Base-by-base conservation (phyloP, 2,113 vertebrate genomes). In the Athene noctua region DNA sequence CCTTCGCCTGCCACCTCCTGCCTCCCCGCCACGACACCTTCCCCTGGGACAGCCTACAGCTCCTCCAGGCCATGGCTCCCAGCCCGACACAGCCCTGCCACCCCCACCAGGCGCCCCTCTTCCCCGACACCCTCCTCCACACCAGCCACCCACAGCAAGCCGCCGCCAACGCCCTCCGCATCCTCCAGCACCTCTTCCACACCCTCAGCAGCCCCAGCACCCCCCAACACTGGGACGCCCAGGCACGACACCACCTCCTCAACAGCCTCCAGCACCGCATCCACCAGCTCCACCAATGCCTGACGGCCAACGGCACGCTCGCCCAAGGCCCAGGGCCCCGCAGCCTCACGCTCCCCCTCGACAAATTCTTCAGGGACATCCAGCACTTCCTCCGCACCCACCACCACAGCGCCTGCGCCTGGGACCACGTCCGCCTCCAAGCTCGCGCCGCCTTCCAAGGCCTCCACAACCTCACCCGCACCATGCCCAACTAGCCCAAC, bases 251-350 rank as follows among this genome's bases (percentile, higher is more conserved):
- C 1, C 3, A 15, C 9, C 84, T 55, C 36, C 95, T 93, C 63
- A 57, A 90, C 20, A 8, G 19, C 20, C 13, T 90, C 8, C 10
- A 63, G 2, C 81, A 72, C 4, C 18, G 79, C 27, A 59, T 40
- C 9, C 7, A 92, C 6, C 36, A 7, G 5, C 40, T 90, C 2
- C 3, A 91, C 29, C n/a, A 34, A 1, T 94, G 96, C 73, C 12
- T 75, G 2, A 5, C 4, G 10, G 9, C 6, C n/a, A 26, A 2
- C 7, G 4, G 10, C 7, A 1, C 0, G 5, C 34, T 7, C 30
- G 5, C 7, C 34, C 7, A 18, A 42, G 6, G 19, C 1, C 54
- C 11, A 13, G 46, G 42, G 44, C 46, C 71, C 11, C 67, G 59
- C 67, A 36, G 61, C 71, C 5, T 34, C 1, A 7, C 54, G 13